These are phyloP conservation scores for Megalurothrips usitatus DNA, from an alignment of 2,888 invertebrate species.

Conservation along the genomic window DNA sequence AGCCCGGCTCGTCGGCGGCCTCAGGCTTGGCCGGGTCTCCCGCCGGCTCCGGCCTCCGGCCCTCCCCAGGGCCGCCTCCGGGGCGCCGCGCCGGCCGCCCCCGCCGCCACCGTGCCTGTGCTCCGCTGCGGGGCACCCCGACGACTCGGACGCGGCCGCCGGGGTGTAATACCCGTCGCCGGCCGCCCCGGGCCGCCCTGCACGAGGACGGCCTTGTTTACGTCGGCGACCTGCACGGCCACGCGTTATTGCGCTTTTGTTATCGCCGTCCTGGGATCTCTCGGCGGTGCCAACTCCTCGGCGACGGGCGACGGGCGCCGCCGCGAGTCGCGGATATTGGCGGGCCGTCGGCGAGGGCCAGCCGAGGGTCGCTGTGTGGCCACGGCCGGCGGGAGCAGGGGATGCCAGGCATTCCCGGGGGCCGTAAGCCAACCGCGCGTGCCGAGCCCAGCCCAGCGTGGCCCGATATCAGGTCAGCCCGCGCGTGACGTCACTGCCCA, in stretches of 20 bases:
- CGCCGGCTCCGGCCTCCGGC: neutral
- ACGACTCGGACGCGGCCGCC: no score
- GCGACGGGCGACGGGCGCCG: neutral
- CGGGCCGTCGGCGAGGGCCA: neutral
- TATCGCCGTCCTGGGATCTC: neutral
- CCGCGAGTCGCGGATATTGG: neutral
- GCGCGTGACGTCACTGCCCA: no score
- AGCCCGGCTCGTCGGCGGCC: no score
- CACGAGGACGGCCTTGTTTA: neutral
- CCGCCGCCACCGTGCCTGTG: neutral
- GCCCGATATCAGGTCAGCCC: no score
- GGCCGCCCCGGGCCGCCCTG: neutral
- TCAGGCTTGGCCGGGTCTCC: no score
- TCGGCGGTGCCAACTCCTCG: neutral
- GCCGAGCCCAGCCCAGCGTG: no score
- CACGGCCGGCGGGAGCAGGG: no score
- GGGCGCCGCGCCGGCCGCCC: neutral
- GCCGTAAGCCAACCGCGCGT: no score
- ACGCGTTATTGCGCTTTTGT: neutral
- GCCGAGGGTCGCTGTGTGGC: no score
- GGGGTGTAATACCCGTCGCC: no score
- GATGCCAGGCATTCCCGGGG: no score
- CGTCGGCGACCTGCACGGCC: neutral
- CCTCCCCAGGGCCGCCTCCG: neutral
- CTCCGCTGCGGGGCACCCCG: no score